Percentiles rank a stretch among this genome's conserved stretches.
These are phyloP conservation scores for Apogon talboti DNA, from an alignment of 2,797 vertebrate species.

Conservation along the genomic window DNA sequence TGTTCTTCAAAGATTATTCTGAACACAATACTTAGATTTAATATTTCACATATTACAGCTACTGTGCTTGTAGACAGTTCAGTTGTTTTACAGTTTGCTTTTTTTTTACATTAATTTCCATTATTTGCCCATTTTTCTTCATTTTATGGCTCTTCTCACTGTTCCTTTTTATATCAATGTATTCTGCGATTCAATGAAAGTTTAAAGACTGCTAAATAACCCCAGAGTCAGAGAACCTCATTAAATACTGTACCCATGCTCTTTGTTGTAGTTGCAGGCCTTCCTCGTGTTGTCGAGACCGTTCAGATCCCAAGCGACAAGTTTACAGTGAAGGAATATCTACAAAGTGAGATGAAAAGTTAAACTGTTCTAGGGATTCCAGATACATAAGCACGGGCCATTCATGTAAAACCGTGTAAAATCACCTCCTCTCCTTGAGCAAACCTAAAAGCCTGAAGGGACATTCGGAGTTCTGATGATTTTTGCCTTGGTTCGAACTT, in stretches of 20 bases:
- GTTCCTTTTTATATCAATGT: too few species aligned
- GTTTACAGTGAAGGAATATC: slow-evolving; percentile 86
- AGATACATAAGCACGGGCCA: background rate
- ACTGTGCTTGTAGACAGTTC: too few species aligned
- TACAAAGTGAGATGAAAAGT: slow-evolving; percentile 37
- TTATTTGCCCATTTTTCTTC: too few species aligned
- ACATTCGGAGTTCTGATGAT: slow-evolving; percentile 69
- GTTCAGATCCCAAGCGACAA: slow-evolving; percentile 79
- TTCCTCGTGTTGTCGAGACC: slow-evolving; percentile 69
- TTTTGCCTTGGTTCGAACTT: slow-evolving; percentile 72
- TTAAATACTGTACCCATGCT: slow-evolving; percentile 56
- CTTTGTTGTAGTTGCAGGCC: slow-evolving; percentile 82
- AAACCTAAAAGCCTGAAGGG: slow-evolving; percentile 84
- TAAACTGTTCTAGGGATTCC: background rate
- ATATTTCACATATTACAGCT: too few species aligned
- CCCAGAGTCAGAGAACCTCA: too few species aligned
- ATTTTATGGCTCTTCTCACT: too few species aligned
- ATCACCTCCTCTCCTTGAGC: slow-evolving; percentile 68
- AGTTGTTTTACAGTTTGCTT: too few species aligned
- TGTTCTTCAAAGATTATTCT: too few species aligned
- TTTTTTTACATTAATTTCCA: too few species aligned
- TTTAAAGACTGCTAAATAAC: too few species aligned
- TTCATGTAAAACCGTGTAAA: background rate
- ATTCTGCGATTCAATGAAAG: too few species aligned
- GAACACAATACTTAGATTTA: too few species aligned